Conservation (phyloP, 1,140 invertebrate species). For the Drosophila santomea region DNA sequence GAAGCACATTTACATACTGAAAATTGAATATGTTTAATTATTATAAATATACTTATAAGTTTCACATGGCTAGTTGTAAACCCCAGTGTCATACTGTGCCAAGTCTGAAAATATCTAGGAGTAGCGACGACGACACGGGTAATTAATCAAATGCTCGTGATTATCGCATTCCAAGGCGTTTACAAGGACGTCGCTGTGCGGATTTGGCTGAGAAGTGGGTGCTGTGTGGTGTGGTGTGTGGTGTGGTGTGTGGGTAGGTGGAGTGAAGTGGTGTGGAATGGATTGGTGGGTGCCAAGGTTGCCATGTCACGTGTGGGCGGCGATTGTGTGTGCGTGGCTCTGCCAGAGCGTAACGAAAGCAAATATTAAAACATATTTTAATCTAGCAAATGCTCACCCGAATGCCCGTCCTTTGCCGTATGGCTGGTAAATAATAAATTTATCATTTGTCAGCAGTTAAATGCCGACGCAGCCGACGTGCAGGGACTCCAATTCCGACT, state of each 20-base stretch:
- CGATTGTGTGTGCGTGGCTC: constrained; percentile 19
- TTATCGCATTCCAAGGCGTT: constrained; percentile 54
- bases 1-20: too few relatives aligned
- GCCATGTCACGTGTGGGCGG: constrained; percentile 35
- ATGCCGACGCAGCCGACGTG: constrained; percentile 51
- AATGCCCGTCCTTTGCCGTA: constrained; percentile 19
- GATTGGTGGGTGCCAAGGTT: constrained; percentile 27
- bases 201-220: neutral
- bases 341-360: constrained; percentile 59
- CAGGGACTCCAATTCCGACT: constrained; percentile 34
- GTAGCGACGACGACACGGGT: constrained; percentile 39
- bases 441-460: constrained; percentile 84
- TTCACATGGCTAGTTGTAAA: neutral
- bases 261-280: neutral
- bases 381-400: constrained; percentile 69
- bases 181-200: constrained; percentile 20
- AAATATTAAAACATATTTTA: constrained; percentile 83
- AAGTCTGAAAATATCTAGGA: constrained; percentile 3
- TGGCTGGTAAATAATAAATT: constrained; percentile 80
- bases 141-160: constrained; percentile 80
- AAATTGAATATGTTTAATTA: too few relatives aligned
- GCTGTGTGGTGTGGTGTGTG: neutral
- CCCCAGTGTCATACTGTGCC: constrained; percentile 10
- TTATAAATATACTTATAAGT: too few relatives aligned
- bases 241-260: too few relatives aligned